These are phyloP conservation scores for Cherax destructor DNA, from an alignment of 1,140 invertebrate species.

Conservation along the genomic window DNA sequence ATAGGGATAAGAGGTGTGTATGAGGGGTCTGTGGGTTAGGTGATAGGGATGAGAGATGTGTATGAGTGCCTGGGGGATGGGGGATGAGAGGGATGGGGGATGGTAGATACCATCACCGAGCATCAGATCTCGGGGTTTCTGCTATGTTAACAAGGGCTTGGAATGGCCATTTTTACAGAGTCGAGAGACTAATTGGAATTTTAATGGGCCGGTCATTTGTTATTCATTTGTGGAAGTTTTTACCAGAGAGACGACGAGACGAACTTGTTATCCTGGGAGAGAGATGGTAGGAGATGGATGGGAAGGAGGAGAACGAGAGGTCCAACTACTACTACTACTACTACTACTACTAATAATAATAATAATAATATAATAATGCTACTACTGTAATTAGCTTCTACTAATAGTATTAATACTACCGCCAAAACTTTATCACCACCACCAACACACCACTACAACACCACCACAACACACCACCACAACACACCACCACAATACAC, in stretches of 20 bases:
- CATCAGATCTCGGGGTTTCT: not conserved
- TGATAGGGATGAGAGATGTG: not conserved
- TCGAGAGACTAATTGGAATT: slow-evolving; percentile 65
- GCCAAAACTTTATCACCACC: no score
- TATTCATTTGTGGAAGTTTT: slow-evolving; percentile 55
- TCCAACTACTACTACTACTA: no score
- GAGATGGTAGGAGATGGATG: not conserved
- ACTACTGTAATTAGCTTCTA: no score
- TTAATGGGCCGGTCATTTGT: slow-evolving; percentile 66
- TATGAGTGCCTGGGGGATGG: not conserved
- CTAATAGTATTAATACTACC: no score
- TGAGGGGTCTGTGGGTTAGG: not conserved
- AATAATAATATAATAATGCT: not conserved
- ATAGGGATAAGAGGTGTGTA: no score
- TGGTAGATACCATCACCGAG: slow-evolving; percentile 31
- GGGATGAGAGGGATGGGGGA: not conserved
- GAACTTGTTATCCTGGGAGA: slow-evolving; percentile 38
- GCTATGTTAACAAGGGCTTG: slow-evolving; percentile 59
- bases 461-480: no score
- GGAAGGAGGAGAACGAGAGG: no score
- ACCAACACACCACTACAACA: no score
- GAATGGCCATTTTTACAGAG: slow-evolving; percentile 60
- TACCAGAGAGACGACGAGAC: not conserved
- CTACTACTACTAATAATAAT: no score
- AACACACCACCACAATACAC: no score